Evolutionary conservation across 2,888 invertebrate species (phyloP), one percentile per base, ranked within the genome.

Genomic region (Empis livida): DNA sequence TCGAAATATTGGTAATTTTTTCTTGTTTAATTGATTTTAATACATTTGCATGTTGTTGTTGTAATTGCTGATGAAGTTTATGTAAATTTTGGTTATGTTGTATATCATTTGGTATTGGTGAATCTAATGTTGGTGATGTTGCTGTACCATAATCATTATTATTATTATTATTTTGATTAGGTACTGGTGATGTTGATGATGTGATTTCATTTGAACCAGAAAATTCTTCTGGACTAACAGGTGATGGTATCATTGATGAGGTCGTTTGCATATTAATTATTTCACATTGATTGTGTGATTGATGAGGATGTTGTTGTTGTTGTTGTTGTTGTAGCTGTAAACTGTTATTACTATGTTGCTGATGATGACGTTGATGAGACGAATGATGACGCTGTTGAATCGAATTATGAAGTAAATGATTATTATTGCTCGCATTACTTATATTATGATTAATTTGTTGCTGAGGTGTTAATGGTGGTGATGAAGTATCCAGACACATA

Each of bases 121-220:
- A 42, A 45, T 47, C 41, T 39, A 46, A 47, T 38, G 37, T 44
- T 41, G 46, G 49, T 44, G 49, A 43, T 49, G 44, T 43, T 23
- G 30, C 32, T 31, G 41, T 10, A 16, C 40, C 20, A 37, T 27
- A 14, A 32, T 44, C 35, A 10, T 13, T n/a, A 23, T 20, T 14
- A 8, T 23, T 45, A 31, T 48, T 49, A 50, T 38, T 42, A 46
- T 48, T 53, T 49, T 42, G 44, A 46, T 50, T 42, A 30, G 64
- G 68, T 46, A 76, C 73, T 32, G 77, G 78, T 42, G 79, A 79
- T 41, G 79, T 79, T n/a, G 79, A 78, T 13, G 79, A 78, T 31
- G 78, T 78, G 46, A 79, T 79, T 55, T 79, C 79, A 60, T 78
- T 78, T 50, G 78, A 78, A 35, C 74, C 74, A 15, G 78, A 77